phyloP scores from a whole-genome alignment of 2,113 vertebrate species.

The Nanorana parkeri region DNA sequence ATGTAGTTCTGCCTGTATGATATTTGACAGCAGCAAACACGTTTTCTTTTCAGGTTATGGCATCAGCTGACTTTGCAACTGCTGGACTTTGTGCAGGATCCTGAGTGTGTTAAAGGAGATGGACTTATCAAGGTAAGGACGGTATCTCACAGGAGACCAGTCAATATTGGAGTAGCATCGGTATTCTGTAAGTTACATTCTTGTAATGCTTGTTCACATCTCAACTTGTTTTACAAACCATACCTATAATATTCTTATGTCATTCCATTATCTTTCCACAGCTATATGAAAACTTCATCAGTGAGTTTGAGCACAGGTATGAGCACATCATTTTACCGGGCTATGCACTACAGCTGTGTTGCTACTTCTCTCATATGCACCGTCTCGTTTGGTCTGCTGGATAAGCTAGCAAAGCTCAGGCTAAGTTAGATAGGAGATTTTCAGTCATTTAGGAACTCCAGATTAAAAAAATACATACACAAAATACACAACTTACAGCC shows the following conservation, averaged over 20 bases:
- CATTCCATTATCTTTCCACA: constrained; percentile 62
- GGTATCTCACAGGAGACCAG: background rate
- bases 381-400: too few species aligned
- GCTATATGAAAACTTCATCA: constrained; percentile 97
- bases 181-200: background rate
- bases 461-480: too few species aligned
- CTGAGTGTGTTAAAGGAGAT: constrained; percentile 91
- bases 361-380: too few species aligned
- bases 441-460: too few species aligned
- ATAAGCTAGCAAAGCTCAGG: too few species aligned
- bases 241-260: rapidly evolving
- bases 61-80: constrained; percentile 94
- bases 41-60: constrained; percentile 82
- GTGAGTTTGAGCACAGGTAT: constrained; percentile 98
- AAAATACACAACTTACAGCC: too few species aligned
- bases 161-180: background rate
- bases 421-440: too few species aligned
- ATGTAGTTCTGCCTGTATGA: background rate
- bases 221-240: background rate
- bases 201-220: background rate
- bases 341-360: too few species aligned
- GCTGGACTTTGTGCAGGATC: constrained; percentile 91
- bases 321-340: background rate
- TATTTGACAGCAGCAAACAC: background rate
- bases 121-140: constrained; percentile 89